Conservation (phyloP, 1,140 invertebrate species). For the Cecropterus lyciades region DNA sequence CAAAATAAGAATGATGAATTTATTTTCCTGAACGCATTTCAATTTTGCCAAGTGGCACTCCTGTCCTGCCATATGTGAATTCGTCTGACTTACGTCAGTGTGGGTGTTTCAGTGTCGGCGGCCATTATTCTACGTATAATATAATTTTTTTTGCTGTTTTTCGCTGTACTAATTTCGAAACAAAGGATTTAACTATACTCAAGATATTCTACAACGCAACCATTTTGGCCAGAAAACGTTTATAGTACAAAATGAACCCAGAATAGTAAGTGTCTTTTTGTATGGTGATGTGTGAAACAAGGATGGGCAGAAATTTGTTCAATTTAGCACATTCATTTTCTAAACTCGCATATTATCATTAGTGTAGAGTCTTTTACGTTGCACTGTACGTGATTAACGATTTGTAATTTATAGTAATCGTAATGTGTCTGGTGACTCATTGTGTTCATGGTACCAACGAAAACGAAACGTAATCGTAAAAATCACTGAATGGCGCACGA, state of each 20-base stretch:
- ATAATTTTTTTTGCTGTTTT: slow-evolving; percentile 78
- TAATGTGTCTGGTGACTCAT: slow-evolving; percentile 67
- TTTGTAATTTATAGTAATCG: slow-evolving; percentile 3
- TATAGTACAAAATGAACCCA: slow-evolving; percentile 82
- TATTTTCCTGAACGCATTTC: slow-evolving; percentile 61
- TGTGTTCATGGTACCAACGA: slow-evolving; percentile 64
- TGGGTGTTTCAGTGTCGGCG: slow-evolving; percentile 79
- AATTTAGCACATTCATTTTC: slow-evolving; percentile 57
- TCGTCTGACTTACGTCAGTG: slow-evolving; percentile 80
- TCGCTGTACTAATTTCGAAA: slow-evolving; percentile 62
- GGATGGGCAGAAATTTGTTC: slow-evolving; percentile 65
- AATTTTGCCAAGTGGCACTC: slow-evolving; percentile 81
- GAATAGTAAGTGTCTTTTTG: slow-evolving; percentile 79
- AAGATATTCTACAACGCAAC: slow-evolving; percentile 57
- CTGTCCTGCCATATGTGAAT: slow-evolving; percentile 71
- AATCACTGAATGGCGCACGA: slow-evolving; percentile 67
- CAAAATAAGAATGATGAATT: background rate
- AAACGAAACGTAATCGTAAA: slow-evolving; percentile 75
- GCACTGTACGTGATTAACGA: slow-evolving; percentile 2
- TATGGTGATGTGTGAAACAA: slow-evolving; percentile 62
- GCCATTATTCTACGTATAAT: slow-evolving; percentile 82
- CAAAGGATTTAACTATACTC: slow-evolving; percentile 71
- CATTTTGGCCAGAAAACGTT: slow-evolving; percentile 64
- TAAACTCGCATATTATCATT: slow-evolving; percentile 25
- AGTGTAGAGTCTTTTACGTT: slow-evolving; percentile 4